A percentile compares a stretch with the other conserved stretches of the same genome.
phyloP scores from a whole-genome alignment of 1,140 invertebrate species.

The Mamestra configurata region DNA sequence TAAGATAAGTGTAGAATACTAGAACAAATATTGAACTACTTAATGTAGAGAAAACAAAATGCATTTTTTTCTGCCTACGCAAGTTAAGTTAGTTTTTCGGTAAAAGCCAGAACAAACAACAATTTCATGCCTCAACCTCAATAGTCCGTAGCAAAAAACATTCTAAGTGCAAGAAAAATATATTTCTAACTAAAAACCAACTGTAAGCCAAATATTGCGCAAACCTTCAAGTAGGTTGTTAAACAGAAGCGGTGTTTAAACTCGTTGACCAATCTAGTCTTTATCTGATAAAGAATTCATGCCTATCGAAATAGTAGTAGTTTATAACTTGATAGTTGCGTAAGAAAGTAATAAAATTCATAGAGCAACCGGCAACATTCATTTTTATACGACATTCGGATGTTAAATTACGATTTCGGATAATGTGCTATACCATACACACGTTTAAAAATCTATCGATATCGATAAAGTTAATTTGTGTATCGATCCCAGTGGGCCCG shows the following conservation, averaged over 20 bases:
- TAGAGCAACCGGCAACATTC: slow-evolving; percentile 20
- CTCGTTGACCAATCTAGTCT: slow-evolving; percentile 27
- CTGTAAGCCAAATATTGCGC: neutral
- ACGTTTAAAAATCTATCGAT: neutral
- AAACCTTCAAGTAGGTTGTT: slow-evolving; percentile 26
- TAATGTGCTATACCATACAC: neutral
- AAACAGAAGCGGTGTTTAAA: slow-evolving; percentile 23
- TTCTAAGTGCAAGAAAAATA: neutral
- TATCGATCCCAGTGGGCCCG: neutral
- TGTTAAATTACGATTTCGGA: neutral
- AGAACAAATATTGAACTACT: too few species aligned
- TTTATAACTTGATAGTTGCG: slow-evolving; percentile 1
- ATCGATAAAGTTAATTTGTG: neutral
- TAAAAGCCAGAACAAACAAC: neutral
- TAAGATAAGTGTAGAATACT: too few species aligned
- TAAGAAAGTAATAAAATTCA: slow-evolving; percentile 31
- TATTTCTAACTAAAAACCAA: neutral
- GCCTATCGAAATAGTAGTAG: slow-evolving; percentile 22
- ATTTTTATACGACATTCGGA: neutral
- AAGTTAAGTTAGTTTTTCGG: too few species aligned
- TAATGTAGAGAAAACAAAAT: too few species aligned
- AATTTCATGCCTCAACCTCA: neutral
- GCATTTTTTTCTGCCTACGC: too few species aligned
- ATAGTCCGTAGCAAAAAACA: neutral
- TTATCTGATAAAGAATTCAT: slow-evolving; percentile 31